Evolutionary conservation across 2,113 vertebrate genomes (phyloP).

Genomic region (Tyrannus savana): DNA sequence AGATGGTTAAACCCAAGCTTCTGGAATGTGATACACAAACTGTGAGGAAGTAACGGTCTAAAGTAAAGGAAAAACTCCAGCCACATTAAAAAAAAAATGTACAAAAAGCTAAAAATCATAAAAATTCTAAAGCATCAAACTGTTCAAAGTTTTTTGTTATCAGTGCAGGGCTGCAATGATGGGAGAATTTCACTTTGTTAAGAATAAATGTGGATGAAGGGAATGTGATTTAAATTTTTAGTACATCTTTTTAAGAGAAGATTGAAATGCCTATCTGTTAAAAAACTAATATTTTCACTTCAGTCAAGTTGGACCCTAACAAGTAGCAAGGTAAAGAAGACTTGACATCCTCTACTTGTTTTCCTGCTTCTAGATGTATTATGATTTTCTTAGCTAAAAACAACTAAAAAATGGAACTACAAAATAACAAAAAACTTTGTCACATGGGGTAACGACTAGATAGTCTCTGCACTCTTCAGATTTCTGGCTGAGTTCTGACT

Average conservation of each 20-base stretch:
- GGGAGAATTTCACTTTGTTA: background rate
- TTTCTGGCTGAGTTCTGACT: background rate
- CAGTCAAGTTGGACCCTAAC: background rate
- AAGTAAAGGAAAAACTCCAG: too few relatives aligned
- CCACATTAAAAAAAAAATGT: too few relatives aligned
- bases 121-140: too few relatives aligned
- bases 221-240: background rate
- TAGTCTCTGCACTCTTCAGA: background rate
- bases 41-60: too few relatives aligned
- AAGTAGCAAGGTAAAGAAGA: background rate
- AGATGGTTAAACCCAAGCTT: too few relatives aligned
- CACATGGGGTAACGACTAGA: background rate
- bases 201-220: background rate
- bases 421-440: background rate
- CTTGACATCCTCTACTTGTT: background rate
- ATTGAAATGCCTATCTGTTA: background rate
- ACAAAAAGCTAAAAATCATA: too few relatives aligned
- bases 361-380: background rate
- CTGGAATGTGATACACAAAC: too few relatives aligned
- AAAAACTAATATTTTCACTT: background rate
- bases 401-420: background rate
- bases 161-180: background rate
- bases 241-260: background rate
- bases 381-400: background rate
- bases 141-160: background rate